phyloP scores from a whole-genome alignment of 2,888 invertebrate genomes.

The Miltochrista miniata region DNA sequence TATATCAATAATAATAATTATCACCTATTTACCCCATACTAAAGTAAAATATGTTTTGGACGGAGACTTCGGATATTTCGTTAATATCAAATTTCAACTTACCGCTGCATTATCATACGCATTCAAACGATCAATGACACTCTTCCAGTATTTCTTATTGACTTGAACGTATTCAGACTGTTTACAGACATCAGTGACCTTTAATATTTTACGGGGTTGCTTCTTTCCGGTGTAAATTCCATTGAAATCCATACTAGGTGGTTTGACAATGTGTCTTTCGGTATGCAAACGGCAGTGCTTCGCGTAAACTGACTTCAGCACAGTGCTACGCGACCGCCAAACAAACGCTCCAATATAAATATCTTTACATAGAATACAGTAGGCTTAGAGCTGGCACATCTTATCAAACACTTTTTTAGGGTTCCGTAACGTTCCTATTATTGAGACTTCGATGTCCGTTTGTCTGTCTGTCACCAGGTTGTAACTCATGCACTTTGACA shows the following conservation, averaged over 20 bases:
- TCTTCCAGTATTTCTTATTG: slow-evolving; percentile 68
- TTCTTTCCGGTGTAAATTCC: slow-evolving; percentile 29
- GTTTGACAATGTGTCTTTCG: too few species aligned
- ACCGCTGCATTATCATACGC: slow-evolving; percentile 39
- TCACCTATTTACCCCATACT: too few species aligned
- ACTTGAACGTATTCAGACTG: slow-evolving; percentile 50
- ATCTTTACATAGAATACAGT: slow-evolving; percentile 19
- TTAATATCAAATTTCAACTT: slow-evolving; percentile 31
- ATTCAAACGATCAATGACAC: slow-evolving; percentile 55
- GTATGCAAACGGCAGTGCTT: slow-evolving; percentile 14
- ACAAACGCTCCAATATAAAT: slow-evolving; percentile 29
- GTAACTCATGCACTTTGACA: too few species aligned
- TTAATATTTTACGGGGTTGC: slow-evolving; percentile 56
- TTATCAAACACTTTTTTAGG: not conserved
- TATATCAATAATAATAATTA: not conserved
- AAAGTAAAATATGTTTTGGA: too few species aligned
- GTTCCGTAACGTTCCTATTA: too few species aligned
- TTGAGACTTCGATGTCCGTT: too few species aligned
- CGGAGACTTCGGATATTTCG: too few species aligned
- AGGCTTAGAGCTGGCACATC: slow-evolving; percentile 11
- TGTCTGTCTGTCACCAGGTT: too few species aligned
- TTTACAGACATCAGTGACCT: slow-evolving; percentile 60
- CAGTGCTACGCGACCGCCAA: slow-evolving; percentile 21
- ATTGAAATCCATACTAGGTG: slow-evolving; percentile 26
- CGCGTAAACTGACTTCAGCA: slow-evolving; percentile 23